Conservation (phyloP, 2,113 vertebrate genomes). For the Saimiri boliviensis region DNA sequence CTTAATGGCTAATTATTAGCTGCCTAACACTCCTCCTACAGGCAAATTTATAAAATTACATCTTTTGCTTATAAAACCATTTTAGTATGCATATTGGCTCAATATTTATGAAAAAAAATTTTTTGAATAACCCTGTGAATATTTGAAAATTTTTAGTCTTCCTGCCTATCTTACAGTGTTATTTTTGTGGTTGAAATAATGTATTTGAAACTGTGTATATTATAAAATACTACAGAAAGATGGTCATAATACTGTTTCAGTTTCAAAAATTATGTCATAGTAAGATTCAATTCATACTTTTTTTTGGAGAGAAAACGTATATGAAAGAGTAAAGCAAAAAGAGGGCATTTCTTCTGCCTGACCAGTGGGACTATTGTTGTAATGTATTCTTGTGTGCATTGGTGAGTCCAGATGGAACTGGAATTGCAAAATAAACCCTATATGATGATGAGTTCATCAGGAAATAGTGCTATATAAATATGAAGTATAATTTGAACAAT, state of each 20-base stretch:
- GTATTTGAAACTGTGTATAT: not conserved
- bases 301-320: not conserved
- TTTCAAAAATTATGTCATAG: not conserved
- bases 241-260: not conserved
- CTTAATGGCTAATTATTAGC: slow-evolving; percentile 62
- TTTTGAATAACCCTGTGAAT: not conserved
- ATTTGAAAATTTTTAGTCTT: not conserved
- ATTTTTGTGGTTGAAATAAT: slow-evolving; percentile 1
- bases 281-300: not conserved
- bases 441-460: not conserved
- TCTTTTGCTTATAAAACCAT: not conserved
- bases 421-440: not conserved
- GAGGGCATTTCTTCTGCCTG: not conserved
- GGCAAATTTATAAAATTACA: slow-evolving; percentile 81
- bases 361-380: not conserved
- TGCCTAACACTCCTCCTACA: slow-evolving; percentile 85
- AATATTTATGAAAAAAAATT: slow-evolving; percentile 1
- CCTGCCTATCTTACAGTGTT: not conserved
- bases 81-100: not conserved
- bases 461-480: not conserved
- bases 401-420: not conserved
- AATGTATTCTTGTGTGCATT: not conserved
- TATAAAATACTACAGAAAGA: not conserved
- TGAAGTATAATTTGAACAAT: not conserved
- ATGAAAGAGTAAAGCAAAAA: not conserved